A percentile compares a stretch with the other conserved stretches of the same genome.
Conservation (phyloP, 2,797 vertebrate genomes). For the Thalassophryne amazonica region DNA sequence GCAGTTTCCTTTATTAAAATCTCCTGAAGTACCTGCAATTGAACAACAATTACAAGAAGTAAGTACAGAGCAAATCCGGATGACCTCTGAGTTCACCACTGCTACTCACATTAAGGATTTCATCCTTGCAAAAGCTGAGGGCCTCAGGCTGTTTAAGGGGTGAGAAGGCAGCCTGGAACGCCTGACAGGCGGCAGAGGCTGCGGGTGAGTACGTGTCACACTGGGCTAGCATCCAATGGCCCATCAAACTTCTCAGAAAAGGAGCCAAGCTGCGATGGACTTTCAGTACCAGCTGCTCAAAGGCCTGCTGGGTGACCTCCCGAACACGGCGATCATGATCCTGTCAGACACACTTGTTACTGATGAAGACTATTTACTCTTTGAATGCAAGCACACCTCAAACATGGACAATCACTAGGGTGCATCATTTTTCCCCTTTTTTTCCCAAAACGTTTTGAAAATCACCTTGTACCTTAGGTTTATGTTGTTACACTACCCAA, state of each 20-base stretch:
- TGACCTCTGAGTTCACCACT: neutral
- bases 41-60: neutral
- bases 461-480: no score
- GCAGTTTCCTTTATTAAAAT: constrained; percentile 93
- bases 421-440: no score
- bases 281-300: constrained; percentile 94
- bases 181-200: constrained; percentile 86
- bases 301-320: constrained; percentile 94
- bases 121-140: constrained; percentile 93
- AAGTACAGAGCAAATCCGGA: neutral
- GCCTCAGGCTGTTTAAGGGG: constrained; percentile 91
- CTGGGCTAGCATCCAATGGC: constrained; percentile 95
- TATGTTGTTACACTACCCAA: no score
- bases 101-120: constrained; percentile 88
- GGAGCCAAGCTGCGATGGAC: constrained; percentile 94
- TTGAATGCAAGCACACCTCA: neutral
- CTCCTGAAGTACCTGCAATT: constrained; percentile 87
- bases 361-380: neutral
- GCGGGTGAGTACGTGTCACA: constrained; percentile 92
- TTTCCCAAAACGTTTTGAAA: no score
- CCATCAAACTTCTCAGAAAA: constrained; percentile 95
- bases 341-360: constrained; percentile 67
- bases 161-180: constrained; percentile 94
- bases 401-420: neutral
- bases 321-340: constrained; percentile 94